Conservation (phyloP, 2,888 invertebrate genomes). For the Eubasilissa splendida region DNA sequence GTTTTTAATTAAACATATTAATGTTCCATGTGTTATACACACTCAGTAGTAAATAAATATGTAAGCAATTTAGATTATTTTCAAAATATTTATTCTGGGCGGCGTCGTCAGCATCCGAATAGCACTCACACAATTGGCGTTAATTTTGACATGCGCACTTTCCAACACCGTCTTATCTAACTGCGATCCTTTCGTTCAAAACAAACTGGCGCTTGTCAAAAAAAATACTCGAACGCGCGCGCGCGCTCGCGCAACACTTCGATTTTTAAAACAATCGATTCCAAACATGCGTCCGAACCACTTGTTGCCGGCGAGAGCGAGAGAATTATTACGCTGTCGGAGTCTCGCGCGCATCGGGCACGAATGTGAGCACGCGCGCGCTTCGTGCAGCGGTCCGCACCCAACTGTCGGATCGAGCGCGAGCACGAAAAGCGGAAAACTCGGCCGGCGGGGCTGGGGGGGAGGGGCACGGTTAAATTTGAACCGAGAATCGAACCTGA, state of each 20-base stretch:
- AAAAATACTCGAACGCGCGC: neutral
- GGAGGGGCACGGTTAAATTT: slow-evolving; percentile 24
- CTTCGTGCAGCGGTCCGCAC: slow-evolving; percentile 12
- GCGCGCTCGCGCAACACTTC: neutral
- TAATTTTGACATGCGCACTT: slow-evolving; percentile 32
- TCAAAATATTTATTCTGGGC: neutral
- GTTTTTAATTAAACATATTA: too few species aligned
- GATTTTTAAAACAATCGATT: neutral
- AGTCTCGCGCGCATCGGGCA: neutral
- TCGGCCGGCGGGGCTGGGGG: neutral
- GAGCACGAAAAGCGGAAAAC: too few species aligned
- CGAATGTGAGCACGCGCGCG: slow-evolving; percentile 9
- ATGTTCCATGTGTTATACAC: too few species aligned
- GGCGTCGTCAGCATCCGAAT: neutral
- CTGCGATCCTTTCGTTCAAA: neutral
- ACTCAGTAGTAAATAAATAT: neutral
- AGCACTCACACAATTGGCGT: slow-evolving; percentile 8
- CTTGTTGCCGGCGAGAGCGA: slow-evolving; percentile 5
- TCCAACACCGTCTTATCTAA: slow-evolving; percentile 16
- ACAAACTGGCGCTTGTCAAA: neutral
- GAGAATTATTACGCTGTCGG: neutral
- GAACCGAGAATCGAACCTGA: slow-evolving; percentile 34
- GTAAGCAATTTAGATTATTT: slow-evolving; percentile 1
- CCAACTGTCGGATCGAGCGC: neutral
- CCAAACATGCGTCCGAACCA: neutral